Conservation (phyloP, 1,140 invertebrate species). For the Drosophila suzukii region DNA sequence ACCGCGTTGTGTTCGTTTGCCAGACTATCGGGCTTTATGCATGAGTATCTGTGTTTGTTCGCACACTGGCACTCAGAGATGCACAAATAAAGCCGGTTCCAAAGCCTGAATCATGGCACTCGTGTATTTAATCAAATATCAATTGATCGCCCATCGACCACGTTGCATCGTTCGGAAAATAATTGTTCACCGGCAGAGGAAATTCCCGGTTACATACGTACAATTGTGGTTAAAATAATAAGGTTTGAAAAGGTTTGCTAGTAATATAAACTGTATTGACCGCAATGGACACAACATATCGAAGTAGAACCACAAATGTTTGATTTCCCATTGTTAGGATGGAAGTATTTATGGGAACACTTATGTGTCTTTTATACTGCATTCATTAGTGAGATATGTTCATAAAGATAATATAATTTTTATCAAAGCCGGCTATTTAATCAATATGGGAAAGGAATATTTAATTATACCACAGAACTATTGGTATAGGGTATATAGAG, state of each 20-base stretch:
- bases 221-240: slow-evolving; percentile 1
- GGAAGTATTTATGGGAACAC: not conserved
- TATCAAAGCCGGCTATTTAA: too few species aligned
- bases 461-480: too few species aligned
- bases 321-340: not conserved
- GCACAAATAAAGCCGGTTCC: slow-evolving; percentile 21
- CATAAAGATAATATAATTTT: too few species aligned
- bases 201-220: not conserved
- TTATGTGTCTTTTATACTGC: not conserved
- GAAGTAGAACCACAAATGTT: not conserved
- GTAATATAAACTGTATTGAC: not conserved
- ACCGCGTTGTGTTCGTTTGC: slow-evolving; percentile 25
- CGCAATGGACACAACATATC: not conserved
- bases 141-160: slow-evolving; percentile 50
- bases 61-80: slow-evolving; percentile 1
- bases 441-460: too few species aligned
- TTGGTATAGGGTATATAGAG: too few species aligned
- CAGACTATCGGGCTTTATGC: slow-evolving; percentile 9
- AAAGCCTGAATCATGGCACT: slow-evolving; percentile 48
- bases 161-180: slow-evolving; percentile 23
- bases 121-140: slow-evolving; percentile 68
- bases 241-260: too few species aligned
- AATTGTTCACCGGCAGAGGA: slow-evolving; percentile 28
- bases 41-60: slow-evolving; percentile 1
- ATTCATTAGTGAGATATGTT: not conserved